A percentile compares a stretch with the other conserved stretches of the same genome.
Conservation (phyloP, 2,113 vertebrate species). For the Tympanuchus pallidicinctus region DNA sequence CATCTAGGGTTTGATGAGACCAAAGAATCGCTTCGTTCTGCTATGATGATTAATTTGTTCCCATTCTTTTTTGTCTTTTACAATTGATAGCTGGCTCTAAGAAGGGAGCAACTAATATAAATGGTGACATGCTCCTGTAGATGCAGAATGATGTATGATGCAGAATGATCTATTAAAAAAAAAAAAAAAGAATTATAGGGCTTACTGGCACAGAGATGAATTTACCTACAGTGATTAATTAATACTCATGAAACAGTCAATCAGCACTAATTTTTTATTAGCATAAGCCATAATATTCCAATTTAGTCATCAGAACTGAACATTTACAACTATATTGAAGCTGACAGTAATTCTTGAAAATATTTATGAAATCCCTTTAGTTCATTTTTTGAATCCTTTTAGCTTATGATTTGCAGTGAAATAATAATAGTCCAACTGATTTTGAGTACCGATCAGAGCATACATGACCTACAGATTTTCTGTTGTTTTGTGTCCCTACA, state of each 20-base stretch:
- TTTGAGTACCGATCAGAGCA: neutral
- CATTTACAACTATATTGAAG: conserved; percentile 54
- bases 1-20: neutral
- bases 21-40: neutral
- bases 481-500: neutral
- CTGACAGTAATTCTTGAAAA: conserved; percentile 68
- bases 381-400: conserved; percentile 43
- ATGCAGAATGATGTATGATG: neutral
- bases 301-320: conserved; percentile 70
- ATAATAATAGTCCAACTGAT: neutral
- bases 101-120: neutral
- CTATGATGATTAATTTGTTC: neutral
- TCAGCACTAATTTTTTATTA: conserved; percentile 63
- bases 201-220: conserved; percentile 59
- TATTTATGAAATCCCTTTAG: conserved; percentile 59
- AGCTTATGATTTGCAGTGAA: neutral
- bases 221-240: conserved; percentile 74
- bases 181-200: neutral
- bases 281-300: conserved; percentile 70
- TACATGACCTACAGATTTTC: neutral
- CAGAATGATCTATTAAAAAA: neutral
- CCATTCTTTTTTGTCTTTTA: neutral
- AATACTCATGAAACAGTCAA: conserved; percentile 52
- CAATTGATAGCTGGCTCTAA: neutral
- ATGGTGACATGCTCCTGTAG: neutral